Base-by-base conservation (phyloP, 2,797 vertebrate genomes). In the Ciconia nigra region DNA sequence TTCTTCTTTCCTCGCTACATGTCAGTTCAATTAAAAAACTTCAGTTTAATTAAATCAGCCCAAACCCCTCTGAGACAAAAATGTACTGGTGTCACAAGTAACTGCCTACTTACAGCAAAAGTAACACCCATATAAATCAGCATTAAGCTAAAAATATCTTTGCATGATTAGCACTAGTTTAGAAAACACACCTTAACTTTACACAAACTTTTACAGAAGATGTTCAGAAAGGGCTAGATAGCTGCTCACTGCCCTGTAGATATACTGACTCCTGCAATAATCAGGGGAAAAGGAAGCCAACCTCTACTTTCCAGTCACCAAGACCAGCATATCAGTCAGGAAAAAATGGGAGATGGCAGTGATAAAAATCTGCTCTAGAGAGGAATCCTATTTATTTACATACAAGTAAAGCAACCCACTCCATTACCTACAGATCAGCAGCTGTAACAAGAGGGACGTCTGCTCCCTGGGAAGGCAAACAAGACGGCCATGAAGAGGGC, bases 1-100 rank as follows among this genome's bases (percentile, higher is more conserved):
- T 46, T 6, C 9, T 26, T 63, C n/a, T 55, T 90, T 69, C 3
- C 2, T 63, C 4, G 29, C 8, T 16, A 58, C 0, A 0, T 17
- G 11, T 42, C 35, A 83, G 57, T 84, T 79, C 21, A 51, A 51
- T 11, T 62, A 9, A 66, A 85, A 90, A 35, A 4, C 3, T 47
- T 61, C n/a, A 37, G 10, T 69, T 90, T n/a, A 63, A 77, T 44
- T 70, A 91, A 83, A 52, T 25, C 16, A 62, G 57, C 15, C 20
- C n/a, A 81, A 82, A 74, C 18, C 2, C 8, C 18, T 33, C 37
- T 7, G 16, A 66, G 59, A 74, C 15, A 58, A 81, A 83, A 59
- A 59, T 4, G 12, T 70, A 18, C 11, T 33, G 13, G 31, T 66
- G 9, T 57, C 70, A 76, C 19, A 81, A 72, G 41, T 51, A 72